These are phyloP conservation scores for Lepus timidus DNA, from an alignment of 2,113 vertebrate genomes.

Conservation along the genomic window DNA sequence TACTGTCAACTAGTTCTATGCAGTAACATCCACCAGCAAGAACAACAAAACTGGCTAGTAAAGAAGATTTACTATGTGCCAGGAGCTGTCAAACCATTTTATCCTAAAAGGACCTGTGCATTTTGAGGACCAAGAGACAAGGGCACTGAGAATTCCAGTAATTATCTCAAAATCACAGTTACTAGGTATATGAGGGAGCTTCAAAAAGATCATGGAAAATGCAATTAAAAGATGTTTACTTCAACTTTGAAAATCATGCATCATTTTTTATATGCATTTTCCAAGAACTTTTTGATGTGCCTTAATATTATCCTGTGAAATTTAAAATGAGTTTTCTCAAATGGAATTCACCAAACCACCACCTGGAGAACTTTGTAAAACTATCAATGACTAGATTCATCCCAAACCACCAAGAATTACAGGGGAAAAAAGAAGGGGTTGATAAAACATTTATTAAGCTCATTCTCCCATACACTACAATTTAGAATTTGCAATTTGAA, in stretches of 20 bases:
- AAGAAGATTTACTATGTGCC: neutral
- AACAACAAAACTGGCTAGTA: neutral
- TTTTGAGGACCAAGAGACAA: neutral
- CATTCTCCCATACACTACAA: neutral
- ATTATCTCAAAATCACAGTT: neutral
- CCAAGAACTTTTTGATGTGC: no score
- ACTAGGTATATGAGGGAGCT: neutral
- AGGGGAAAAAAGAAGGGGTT: neutral
- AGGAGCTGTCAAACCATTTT: neutral
- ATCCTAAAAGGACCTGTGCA: neutral
- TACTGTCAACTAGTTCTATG: neutral
- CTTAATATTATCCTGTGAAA: neutral
- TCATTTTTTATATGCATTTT: no score
- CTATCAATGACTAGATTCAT: neutral
- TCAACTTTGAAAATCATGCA: no score
- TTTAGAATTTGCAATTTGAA: neutral
- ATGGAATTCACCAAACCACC: neutral
- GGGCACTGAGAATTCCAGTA: neutral
- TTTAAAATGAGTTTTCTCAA: constrained; percentile 23
- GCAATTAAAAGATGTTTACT: no score
- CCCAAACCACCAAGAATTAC: neutral
- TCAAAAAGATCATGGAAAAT: no score
- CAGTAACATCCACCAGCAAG: neutral
- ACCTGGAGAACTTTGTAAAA: neutral
- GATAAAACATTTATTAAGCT: neutral